Percentiles rank a stretch among this genome's conserved stretches.
Conservation (phyloP, 2,888 invertebrate genomes). For the Bellardia pandia region DNA sequence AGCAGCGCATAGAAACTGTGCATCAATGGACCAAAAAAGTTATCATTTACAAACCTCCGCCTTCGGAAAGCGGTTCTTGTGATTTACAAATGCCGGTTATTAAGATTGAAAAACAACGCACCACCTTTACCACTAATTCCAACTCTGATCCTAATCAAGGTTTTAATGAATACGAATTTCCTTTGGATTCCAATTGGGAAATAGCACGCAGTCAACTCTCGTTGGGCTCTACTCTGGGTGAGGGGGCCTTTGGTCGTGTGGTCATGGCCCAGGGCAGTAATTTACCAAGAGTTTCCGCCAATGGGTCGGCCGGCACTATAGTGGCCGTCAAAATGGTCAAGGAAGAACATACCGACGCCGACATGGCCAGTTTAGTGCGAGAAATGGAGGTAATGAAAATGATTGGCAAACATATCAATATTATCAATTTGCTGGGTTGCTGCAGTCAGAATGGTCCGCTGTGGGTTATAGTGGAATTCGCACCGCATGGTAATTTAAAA, state of each 20-base stretch:
- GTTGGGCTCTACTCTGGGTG: constrained; percentile 94
- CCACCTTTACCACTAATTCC: constrained; percentile 86
- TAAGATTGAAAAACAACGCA: constrained; percentile 94
- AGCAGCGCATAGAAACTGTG: constrained; percentile 91
- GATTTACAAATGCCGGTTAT: constrained; percentile 91
- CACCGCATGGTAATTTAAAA: constrained; percentile 96
- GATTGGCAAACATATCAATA: constrained; percentile 98
- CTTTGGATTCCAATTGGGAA: constrained; percentile 98
- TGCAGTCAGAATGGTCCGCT: constrained; percentile 96
- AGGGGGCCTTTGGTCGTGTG: constrained; percentile 99
- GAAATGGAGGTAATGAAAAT: constrained; percentile 99
- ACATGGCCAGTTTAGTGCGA: constrained; percentile 97
- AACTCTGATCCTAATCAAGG: constrained; percentile 87
- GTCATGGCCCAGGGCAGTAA: constrained; percentile 93
- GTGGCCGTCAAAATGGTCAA: constrained; percentile 99
- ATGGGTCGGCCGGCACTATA: constrained; percentile 85
- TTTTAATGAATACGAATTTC: constrained; percentile 97
- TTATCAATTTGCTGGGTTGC: constrained; percentile 97
- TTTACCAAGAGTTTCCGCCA: constrained; percentile 74
- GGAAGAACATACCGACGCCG: constrained; percentile 98
- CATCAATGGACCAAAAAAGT: constrained; percentile 96
- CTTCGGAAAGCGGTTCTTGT: constrained; percentile 79
- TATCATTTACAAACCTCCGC: constrained; percentile 91
- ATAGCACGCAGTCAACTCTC: constrained; percentile 91
- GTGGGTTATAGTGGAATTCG: constrained; percentile 95